These are phyloP conservation scores for Macaria notata DNA, from an alignment of 2,888 invertebrate species.

Conservation along the genomic window DNA sequence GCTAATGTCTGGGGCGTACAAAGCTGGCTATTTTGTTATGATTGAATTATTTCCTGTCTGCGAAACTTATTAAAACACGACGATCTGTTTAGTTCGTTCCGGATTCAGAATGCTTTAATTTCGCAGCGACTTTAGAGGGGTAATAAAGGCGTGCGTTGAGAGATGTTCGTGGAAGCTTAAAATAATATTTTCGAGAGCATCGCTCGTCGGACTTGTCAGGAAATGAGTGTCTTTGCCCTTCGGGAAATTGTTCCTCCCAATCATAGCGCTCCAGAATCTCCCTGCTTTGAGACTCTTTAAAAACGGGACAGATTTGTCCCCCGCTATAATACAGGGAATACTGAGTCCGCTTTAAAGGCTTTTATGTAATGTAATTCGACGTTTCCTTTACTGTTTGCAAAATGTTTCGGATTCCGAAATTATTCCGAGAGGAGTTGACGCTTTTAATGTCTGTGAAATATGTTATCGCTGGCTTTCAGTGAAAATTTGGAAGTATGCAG, in stretches of 20 bases:
- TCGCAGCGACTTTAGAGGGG: constrained; percentile 23
- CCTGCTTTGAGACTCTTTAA: constrained; percentile 69
- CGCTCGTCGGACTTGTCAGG: constrained; percentile 56
- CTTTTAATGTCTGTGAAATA: constrained; percentile 21
- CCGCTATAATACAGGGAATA: constrained; percentile 59
- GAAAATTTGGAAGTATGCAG: no score
- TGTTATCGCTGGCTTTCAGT: not conserved
- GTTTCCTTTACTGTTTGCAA: constrained; percentile 30
- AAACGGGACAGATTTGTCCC: constrained; percentile 70
- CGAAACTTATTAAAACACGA: constrained; percentile 26
- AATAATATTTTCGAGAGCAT: constrained; percentile 72
- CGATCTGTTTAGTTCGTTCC: constrained; percentile 21
- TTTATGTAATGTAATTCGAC: constrained; percentile 40
- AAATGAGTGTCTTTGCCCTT: constrained; percentile 77
- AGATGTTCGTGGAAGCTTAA: constrained; percentile 72
- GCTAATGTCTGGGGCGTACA: constrained; percentile 6
- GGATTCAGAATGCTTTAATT: constrained; percentile 27
- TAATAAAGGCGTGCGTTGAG: constrained; percentile 64
- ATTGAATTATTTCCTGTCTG: constrained; percentile 32
- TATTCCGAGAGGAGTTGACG: constrained; percentile 18
- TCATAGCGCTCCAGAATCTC: constrained; percentile 73
- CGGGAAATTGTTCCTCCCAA: constrained; percentile 78
- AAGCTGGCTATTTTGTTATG: constrained; percentile 21
- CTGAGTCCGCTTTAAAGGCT: constrained; percentile 42
- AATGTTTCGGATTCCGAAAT: constrained; percentile 26